phyloP scores from a whole-genome alignment of 1,140 invertebrate genomes.

The Agraylea sexmaculata region DNA sequence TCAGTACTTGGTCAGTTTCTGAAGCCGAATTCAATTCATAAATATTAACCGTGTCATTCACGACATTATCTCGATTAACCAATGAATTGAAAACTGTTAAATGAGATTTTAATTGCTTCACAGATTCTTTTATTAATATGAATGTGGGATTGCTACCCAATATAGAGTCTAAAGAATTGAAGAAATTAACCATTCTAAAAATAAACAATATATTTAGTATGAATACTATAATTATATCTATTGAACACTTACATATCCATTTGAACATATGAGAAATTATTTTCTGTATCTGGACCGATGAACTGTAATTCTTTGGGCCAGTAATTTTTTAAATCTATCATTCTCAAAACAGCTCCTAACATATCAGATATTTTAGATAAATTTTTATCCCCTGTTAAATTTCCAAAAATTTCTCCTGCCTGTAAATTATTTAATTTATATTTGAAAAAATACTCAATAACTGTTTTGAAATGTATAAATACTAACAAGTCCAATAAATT shows the following conservation, averaged over 20 bases:
- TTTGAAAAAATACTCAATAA: too few relatives aligned
- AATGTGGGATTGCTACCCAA: too few relatives aligned
- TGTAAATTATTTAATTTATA: too few relatives aligned
- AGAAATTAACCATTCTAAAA: conserved; percentile 3
- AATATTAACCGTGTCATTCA: too few relatives aligned
- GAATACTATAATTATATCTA: conserved; percentile 10
- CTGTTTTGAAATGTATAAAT: conserved; percentile 11
- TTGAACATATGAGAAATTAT: conserved; percentile 31
- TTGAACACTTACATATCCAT: conserved; percentile 29
- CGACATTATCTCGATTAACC: too few relatives aligned
- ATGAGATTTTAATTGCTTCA: too few relatives aligned
- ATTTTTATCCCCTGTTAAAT: conserved; percentile 28
- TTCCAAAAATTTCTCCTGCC: conserved; percentile 32
- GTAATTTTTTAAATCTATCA: conserved; percentile 35
- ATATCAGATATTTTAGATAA: conserved; percentile 26
- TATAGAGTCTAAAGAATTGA: conserved; percentile 3
- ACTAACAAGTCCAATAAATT: conserved; percentile 36
- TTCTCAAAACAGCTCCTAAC: conserved; percentile 33
- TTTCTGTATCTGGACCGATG: conserved; percentile 19
- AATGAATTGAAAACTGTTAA: too few relatives aligned
- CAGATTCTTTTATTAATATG: too few relatives aligned
- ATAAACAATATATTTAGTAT: too few relatives aligned
- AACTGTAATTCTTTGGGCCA: conserved; percentile 34
- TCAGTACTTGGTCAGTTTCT: too few relatives aligned
- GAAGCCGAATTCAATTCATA: too few relatives aligned